Evolutionary conservation across 2,888 invertebrate species (phyloP), one percentile per base, ranked within the genome.

Genomic region (Lepetodrilus schrolli): DNA sequence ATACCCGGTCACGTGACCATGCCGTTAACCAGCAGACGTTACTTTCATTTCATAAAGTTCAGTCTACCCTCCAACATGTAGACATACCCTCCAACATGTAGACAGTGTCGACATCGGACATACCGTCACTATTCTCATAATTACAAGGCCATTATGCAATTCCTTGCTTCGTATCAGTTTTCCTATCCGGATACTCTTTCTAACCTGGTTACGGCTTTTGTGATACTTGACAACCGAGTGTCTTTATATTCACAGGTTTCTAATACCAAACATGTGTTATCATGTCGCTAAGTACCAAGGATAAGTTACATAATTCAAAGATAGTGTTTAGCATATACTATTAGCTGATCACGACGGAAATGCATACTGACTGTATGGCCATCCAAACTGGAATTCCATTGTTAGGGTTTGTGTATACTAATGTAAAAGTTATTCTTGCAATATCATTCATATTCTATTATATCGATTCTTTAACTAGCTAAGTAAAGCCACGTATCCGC

Each of bases 251-350:
- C 58, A 30, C 58, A 58, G 30, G 30, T 58, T 58, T 30, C 7
- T 23, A 30, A 26, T 30, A 13, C 58, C 34, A 58, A 58, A 58
- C 58, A 58, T 58, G 30, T 34, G 58, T 58, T 58, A 58, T 58
- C 58, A 30, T 17, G 26, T 10, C 4, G 58, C 13, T 58, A 21
- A 58, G 34, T 23, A 30, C 30, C 17, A 30, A 34, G 30, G 58
- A 58, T 30, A 7, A 34, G 58, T 58, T 58, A 58, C 34, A 58
- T 58, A 58, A 58, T 58, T 58, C 58, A 23, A 10, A 58, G 58
- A 58, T 58, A 58, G 30, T 58, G 58, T 13, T 17, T 43, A 13
- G 17, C 13, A 43, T 17, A 43, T n/a, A n/a, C n/a, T n/a, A n/a
- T 17, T 13, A 43, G n/a, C n/a, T 4, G 17, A 13, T 17, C 43